These are phyloP conservation scores for Bombus superbus DNA, from an alignment of 1,140 invertebrate species.

Conservation along the genomic window DNA sequence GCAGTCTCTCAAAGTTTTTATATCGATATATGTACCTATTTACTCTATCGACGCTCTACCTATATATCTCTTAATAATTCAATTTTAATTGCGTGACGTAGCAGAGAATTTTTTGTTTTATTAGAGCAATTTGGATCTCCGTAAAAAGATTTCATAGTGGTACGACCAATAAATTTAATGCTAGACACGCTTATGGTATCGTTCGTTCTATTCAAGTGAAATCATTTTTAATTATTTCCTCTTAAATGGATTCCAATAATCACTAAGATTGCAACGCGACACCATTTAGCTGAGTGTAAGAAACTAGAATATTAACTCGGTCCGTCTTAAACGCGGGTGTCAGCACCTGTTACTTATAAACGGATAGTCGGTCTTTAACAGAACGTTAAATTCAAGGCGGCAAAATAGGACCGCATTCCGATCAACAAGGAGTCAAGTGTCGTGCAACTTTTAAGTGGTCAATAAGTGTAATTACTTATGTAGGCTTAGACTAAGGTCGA, in stretches of 20 bases:
- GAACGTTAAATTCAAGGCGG: constrained; percentile 37
- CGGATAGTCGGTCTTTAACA: constrained; percentile 46
- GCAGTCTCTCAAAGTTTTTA: too few relatives aligned
- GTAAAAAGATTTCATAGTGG: not conserved
- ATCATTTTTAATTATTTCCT: not conserved
- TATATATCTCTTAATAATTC: not conserved
- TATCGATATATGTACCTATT: too few relatives aligned
- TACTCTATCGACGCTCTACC: too few relatives aligned
- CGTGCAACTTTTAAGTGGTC: constrained; percentile 42
- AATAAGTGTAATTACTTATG: constrained; percentile 66
- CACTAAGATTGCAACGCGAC: not conserved
- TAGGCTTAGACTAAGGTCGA: constrained; percentile 50
- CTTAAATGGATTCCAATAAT: not conserved
- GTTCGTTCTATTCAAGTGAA: not conserved
- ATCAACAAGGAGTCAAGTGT: constrained; percentile 32
- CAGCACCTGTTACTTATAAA: constrained; percentile 60
- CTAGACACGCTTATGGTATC: not conserved
- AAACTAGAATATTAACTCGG: not conserved
- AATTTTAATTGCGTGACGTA: not conserved
- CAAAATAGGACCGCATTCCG: constrained; percentile 55
- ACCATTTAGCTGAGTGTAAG: not conserved
- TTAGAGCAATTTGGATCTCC: not conserved
- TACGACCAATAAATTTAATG: not conserved
- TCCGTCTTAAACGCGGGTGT: constrained; percentile 18
- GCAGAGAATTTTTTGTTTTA: not conserved